phyloP scores from a whole-genome alignment of 2,888 invertebrate genomes.

The Rhynchonema sp. region DNA sequence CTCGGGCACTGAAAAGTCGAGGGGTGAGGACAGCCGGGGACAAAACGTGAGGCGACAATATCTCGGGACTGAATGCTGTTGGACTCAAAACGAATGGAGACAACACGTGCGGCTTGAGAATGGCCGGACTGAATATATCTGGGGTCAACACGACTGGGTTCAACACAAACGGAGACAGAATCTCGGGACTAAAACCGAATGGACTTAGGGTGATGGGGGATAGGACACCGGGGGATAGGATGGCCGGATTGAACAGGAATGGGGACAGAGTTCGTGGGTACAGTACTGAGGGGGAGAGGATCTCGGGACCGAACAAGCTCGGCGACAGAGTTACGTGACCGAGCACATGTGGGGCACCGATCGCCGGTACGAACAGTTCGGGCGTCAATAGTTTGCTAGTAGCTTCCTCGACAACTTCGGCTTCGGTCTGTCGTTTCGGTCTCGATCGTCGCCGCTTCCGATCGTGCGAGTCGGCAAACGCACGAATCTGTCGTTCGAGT shows the following conservation, averaged over 20 bases:
- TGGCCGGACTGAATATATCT: background rate
- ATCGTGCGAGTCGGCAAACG: too few species aligned
- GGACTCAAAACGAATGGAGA: background rate
- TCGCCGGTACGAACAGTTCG: too few species aligned
- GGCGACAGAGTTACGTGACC: too few species aligned
- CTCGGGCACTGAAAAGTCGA: background rate
- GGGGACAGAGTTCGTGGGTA: background rate
- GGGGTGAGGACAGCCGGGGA: background rate
- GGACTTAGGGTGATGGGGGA: background rate
- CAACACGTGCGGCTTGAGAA: background rate
- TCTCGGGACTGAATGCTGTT: background rate
- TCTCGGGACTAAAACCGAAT: background rate
- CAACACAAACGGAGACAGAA: background rate
- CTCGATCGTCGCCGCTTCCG: too few species aligned
- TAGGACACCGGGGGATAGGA: background rate
- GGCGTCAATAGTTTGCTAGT: too few species aligned
- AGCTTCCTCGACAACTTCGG: too few species aligned
- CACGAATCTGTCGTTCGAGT: too few species aligned
- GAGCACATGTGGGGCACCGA: too few species aligned
- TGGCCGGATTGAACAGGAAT: background rate
- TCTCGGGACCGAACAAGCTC: background rate
- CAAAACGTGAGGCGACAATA: background rate
- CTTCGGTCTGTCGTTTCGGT: too few species aligned
- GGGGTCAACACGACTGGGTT: background rate
- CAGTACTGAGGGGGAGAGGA: background rate